Evolutionary conservation across 2,888 invertebrate species (phyloP), one percentile per base, ranked within the genome.

Genomic region (Caenorhabditis japonica): DNA sequence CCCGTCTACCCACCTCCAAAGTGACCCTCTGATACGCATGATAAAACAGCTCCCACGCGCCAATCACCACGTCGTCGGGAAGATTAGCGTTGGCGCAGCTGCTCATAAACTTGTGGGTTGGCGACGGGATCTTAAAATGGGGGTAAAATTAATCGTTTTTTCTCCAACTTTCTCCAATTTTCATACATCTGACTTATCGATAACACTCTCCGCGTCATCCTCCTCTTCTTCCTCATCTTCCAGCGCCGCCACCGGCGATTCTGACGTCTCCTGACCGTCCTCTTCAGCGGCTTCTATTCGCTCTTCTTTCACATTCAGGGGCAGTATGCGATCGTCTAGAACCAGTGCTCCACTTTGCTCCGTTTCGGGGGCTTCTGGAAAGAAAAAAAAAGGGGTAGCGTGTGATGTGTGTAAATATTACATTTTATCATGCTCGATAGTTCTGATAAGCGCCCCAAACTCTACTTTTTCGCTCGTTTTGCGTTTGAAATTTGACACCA

Each of bases 161-260:
- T 1, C 23, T 49, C 49, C n/a, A 12, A n/a, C 19, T 30, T 30
- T 33, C 34, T 3, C 7, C 7, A 33, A 19, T 25, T 15, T 8
- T 33, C 61, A 58, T 15, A 71, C 71, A 43, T 62, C 51, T 23
- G 41, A 39, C 30, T 62, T 71, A 12, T 66, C 72, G 23, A 73
- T 56, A 12, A 66, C 47, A 51, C 66, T 66, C 2, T 73, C 66
- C 1, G 43, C 30, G 43, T 66, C 72, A 41, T 73, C 66, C 5
- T 73, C 64, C 1, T 73, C 68, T 4, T 68, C 64, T 21, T 66
- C 72, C 3, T 71, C 62, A 10, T 64, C 59, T 38, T 72, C 64
- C 4, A 60, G n/a, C 7, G 19, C 49, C 3, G 41, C 58, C 5
- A 52, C 23, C 19, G 68, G 68, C 2, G 38, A 43, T 47, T 30